Base-by-base conservation (phyloP, 2,113 vertebrate genomes). In the Thunnus thynnus region DNA sequence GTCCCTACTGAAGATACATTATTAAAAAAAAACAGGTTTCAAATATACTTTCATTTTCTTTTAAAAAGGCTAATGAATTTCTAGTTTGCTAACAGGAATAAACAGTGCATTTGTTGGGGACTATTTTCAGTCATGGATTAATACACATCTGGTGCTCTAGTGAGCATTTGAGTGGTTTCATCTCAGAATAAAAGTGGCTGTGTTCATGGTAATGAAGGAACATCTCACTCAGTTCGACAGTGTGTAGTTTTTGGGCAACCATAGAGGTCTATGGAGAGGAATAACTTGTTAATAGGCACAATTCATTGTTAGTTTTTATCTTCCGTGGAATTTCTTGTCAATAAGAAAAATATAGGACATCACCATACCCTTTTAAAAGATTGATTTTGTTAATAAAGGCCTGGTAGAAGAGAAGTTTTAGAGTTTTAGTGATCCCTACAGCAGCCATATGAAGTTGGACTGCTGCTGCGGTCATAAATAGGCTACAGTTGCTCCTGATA, bases 401-500 rank as follows among this genome's bases (percentile, higher is more conserved):
- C 36, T 41, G 36, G 36, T 41, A 41, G 36, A 41, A 41, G 61
- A 57, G n/a, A 77, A 62, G 46, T 72, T 69, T 58, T 11, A 20
- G 55, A 51, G 72, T 66, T 66, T 57, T 52, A 63, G 44, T 54
- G 56, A 81, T n/a, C 51, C 25, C 61, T 62, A 18, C 46, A 41
- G 36, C 36, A 66, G 71, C 63, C 54, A 63, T 73, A 57, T 74
- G 56, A 81, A 74, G 76, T 69, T 72, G 16, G 72, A 32, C 46
- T 50, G 44, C 52, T 57, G 25, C 27, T 61, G 27, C 0, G 65
- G 18, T 87, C 80, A 76, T 67, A 65, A 78, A 82, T 9, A 22
- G 44, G 27, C 20, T 16, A 62, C 62, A 41, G 46, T 65, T 61
- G 18, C 70, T 32, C 58, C 30, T 86, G 81, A 90, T 87, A 82